phyloP scores from a whole-genome alignment of 2,113 vertebrate genomes.

The Amia ocellicauda region DNA sequence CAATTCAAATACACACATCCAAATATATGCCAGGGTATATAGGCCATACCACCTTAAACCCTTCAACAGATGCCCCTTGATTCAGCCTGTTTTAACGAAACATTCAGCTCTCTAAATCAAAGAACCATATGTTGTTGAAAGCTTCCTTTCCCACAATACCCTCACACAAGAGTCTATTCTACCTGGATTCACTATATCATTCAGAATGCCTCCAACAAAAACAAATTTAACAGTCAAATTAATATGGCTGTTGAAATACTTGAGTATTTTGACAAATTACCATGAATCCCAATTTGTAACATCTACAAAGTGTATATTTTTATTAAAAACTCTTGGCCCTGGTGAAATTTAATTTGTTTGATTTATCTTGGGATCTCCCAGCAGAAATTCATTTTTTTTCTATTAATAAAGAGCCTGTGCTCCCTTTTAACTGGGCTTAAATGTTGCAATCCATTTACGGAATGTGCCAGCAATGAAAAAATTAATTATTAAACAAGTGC shows the following conservation, averaged over 20 bases:
- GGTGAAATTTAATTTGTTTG: constrained; percentile 41
- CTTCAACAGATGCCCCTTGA: background rate
- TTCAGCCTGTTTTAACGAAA: background rate
- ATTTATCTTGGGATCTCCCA: constrained; percentile 51
- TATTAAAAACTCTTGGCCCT: constrained; percentile 1
- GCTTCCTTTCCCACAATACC: background rate
- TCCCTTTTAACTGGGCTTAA: constrained; percentile 59
- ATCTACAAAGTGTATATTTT: constrained; percentile 18
- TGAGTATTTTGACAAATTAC: constrained; percentile 41
- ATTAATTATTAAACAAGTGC: constrained; percentile 74
- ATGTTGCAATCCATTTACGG: constrained; percentile 68
- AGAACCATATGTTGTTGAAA: background rate
- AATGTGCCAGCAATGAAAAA: constrained; percentile 62
- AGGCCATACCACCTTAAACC: background rate
- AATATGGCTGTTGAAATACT: constrained; percentile 44
- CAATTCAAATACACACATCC: too few species aligned
- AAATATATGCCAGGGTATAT: too few species aligned
- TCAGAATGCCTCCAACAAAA: constrained; percentile 36
- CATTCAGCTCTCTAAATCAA: background rate
- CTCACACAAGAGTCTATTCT: background rate
- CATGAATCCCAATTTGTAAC: constrained; percentile 24
- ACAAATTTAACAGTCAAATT: constrained; percentile 57
- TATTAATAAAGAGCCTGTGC: constrained; percentile 64
- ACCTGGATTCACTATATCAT: constrained; percentile 39
- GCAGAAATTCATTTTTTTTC: constrained; percentile 55